These are phyloP conservation scores for Pristionchus maxplancki DNA, from an alignment of 2,888 invertebrate species.

Conservation along the genomic window DNA sequence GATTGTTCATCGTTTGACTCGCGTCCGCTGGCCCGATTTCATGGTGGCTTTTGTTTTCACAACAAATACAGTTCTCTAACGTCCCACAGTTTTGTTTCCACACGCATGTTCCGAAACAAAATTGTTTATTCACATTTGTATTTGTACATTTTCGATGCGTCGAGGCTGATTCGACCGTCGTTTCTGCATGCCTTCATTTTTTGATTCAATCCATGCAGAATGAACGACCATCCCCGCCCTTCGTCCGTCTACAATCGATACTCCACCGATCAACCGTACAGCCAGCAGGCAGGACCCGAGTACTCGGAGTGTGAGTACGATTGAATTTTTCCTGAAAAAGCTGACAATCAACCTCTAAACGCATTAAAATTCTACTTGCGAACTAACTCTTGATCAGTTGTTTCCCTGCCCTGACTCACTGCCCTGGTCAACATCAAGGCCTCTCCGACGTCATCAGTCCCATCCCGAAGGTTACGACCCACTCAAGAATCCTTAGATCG, in stretches of 20 bases:
- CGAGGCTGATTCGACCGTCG: too few species aligned
- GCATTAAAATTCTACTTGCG: not conserved
- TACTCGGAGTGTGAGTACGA: conserved; percentile 17
- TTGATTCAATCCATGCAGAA: too few species aligned
- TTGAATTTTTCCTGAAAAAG: too few species aligned
- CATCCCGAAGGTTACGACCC: not conserved
- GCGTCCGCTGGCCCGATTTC: too few species aligned
- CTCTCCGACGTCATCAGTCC: not conserved
- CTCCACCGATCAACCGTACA: conserved; percentile 2
- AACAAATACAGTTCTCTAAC: too few species aligned
- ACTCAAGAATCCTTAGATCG: not conserved
- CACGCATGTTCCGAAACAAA: too few species aligned
- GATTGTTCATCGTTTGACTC: too few species aligned
- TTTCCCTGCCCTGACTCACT: not conserved
- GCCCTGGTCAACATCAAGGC: not conserved
- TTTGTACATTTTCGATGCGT: not conserved
- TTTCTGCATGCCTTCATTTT: too few species aligned
- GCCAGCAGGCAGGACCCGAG: conserved; percentile 21
- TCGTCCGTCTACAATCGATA: conserved; percentile 35
- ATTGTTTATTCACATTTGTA: too few species aligned
- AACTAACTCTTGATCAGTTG: not conserved
- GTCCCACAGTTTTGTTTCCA: too few species aligned
- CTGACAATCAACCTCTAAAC: too few species aligned
- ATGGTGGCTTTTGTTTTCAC: too few species aligned
- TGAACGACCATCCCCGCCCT: not conserved